phyloP scores from a whole-genome alignment of 2,888 invertebrate species.

The Catocala sponsa region DNA sequence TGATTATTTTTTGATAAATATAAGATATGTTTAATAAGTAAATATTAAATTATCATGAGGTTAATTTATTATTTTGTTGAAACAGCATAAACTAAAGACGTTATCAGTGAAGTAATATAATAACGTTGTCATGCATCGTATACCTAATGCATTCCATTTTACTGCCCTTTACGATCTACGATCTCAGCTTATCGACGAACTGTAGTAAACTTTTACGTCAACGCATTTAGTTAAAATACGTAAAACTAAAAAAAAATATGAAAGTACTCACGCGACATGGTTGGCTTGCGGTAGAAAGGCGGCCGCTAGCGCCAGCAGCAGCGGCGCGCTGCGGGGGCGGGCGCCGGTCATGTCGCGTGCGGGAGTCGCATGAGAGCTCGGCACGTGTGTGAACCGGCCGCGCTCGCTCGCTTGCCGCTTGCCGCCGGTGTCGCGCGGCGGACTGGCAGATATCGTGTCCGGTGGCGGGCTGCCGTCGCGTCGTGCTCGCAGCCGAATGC shows the following conservation, averaged over 20 bases:
- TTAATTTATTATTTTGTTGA: constrained; percentile 1
- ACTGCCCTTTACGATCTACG: constrained; percentile 59
- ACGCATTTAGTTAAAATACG: constrained; percentile 20
- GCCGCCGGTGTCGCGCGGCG: constrained; percentile 72
- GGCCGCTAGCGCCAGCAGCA: constrained; percentile 89
- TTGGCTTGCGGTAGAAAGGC: constrained; percentile 88
- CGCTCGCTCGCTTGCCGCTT: constrained; percentile 46
- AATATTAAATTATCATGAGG: background rate
- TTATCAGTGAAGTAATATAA: constrained; percentile 23
- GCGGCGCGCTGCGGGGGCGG: constrained; percentile 89
- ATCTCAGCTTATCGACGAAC: constrained; percentile 50
- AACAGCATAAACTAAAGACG: background rate
- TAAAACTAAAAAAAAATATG: constrained; percentile 19
- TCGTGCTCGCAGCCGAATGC: constrained; percentile 62
- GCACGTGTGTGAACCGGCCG: constrained; percentile 52
- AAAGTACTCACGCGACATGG: constrained; percentile 89
- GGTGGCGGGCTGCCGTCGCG: constrained; percentile 59
- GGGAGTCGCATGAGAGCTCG: constrained; percentile 79
- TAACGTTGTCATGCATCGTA: constrained; percentile 49
- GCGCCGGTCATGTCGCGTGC: constrained; percentile 84
- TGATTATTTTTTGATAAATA: too few species aligned
- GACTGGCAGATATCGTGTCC: constrained; percentile 66
- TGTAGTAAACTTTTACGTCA: constrained; percentile 49
- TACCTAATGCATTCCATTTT: constrained; percentile 62
- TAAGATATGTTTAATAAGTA: too few species aligned